Base-by-base conservation (phyloP, 1,140 invertebrate genomes). In the Zeugodacus cucurbitae region DNA sequence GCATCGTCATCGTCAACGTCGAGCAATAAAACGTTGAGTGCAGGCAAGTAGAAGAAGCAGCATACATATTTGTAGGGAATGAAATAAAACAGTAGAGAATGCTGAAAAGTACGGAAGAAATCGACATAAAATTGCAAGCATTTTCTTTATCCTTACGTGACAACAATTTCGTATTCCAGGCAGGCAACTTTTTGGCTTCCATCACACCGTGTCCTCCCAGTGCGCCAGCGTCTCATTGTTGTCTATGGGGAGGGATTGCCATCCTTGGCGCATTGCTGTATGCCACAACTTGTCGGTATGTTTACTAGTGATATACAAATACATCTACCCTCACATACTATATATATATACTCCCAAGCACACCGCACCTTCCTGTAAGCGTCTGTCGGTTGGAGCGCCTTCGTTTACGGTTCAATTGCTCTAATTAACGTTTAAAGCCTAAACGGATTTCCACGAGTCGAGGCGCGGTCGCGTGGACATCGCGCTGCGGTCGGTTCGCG, bases 111-210 rank as follows among this genome's bases (percentile, higher is more conserved):
- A 82, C n/a, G n/a, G n/a, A 82, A 82, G 74, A 82, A 82, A 54
- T 82, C 74, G 74, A 82, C 74, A 82, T 82, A 82, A 82, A 48
- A 82, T 48, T 82, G 74, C 74, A 82, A 82, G 37, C 74, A 82
- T 82, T 82, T 82, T 48, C 74, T 82, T 82, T 82, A 82, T 82
- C 41, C 74, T 82, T 82, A 82, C 74, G 41, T 82, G 74, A 82
- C 74, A 82, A 82, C 74, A 82, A 82, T 82, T 82, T 82, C 74
- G 74, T 82, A 82, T 82, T 82, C 74, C 74, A 48, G n/a, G 74
- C 41, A 82, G 74, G 74, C 37, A 82, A 82, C 74, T 82, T 82
- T 82, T 82, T 82, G 74, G 74, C 74, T 48, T 82, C 74, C 74
- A 48, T 41, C 22, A 41, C 14, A 2, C 22, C 37, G 34, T 41